Base-by-base conservation (phyloP, 2,797 vertebrate genomes). In the Mus minutoides region DNA sequence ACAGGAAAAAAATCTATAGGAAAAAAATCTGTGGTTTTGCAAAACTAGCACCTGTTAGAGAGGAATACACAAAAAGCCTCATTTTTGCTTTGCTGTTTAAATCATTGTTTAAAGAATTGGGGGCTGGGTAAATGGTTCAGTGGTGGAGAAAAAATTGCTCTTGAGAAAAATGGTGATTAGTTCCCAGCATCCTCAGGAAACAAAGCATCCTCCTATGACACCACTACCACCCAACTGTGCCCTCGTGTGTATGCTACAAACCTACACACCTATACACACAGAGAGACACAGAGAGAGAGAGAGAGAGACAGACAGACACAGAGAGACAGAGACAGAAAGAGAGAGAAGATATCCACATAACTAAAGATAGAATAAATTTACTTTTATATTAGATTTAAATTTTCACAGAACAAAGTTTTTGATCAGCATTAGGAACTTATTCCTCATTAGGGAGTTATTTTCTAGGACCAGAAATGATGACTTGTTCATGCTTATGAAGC, bases 21-120 rank as follows among this genome's bases (percentile, higher is more conserved):
- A 46, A 31, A 52, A 84, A 67, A 64, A 31, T 17, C 17, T 29
- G 37, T 40, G 34, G 5, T 22, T 46, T 34, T 49, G 10, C 29
- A 87, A 86, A 95, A 79, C n/a, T 79, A 89, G 56, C 54, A n/a
- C 5, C 7, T 8, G 1, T 90, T 95, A 40, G 52, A 73, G 26
- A 60, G 1, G 29, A n/a, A 31, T 49, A 52, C 14, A 82, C 40
- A 16, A 80, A 69, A 29, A 37, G 9, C 12, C 52, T 95, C 9
- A 46, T 3, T 49, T 37, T 92, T 49, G 11, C 0, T 85, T 91
- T 12, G 2, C 26, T 91, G 12, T 3, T 86, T 96, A 76, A 77
- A 85, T 73, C 43, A 73, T 92, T 93, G 5, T 84, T 76, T 94
- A 79, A 89, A 78, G 22, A 86, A 64, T 93, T 54, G 77, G 89